A percentile compares a stretch with the other conserved stretches of the same genome.
phyloP scores from a whole-genome alignment of 2,113 vertebrate species.

The Nanorana parkeri region DNA sequence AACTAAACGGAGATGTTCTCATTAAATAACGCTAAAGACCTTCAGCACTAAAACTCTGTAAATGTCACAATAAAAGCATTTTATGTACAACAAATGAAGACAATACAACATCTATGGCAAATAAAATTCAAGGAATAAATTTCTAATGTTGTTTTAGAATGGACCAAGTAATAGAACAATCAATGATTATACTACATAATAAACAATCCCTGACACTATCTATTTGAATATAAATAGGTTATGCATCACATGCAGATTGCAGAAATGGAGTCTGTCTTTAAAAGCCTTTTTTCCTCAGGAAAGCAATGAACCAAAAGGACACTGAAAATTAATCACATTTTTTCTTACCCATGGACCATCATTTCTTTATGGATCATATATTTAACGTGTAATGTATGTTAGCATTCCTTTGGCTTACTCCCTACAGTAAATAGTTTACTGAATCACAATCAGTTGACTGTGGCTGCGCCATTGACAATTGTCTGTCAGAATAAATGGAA shows the following conservation, averaged over 20 bases:
- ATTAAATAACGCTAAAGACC: not conserved
- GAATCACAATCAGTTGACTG: too few relatives aligned
- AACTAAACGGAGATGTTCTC: not conserved
- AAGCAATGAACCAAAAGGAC: conserved; percentile 24
- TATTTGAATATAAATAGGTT: conserved; percentile 20
- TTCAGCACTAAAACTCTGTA: not conserved
- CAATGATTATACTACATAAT: not conserved
- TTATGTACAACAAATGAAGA: not conserved
- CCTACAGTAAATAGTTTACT: too few relatives aligned
- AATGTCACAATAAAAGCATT: not conserved
- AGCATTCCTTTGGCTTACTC: not conserved
- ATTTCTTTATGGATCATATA: not conserved
- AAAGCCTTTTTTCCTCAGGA: not conserved
- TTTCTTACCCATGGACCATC: conserved; percentile 12
- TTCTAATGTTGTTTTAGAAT: not conserved
- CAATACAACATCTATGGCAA: not conserved
- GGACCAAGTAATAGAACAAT: not conserved
- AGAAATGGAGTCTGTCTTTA: not conserved
- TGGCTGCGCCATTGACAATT: too few relatives aligned
- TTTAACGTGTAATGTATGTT: not conserved
- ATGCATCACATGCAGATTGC: not conserved
- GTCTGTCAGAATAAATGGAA: too few relatives aligned
- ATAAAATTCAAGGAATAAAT: not conserved
- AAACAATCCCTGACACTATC: not conserved
- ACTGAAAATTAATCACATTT: conserved; percentile 10